Base-by-base conservation (phyloP, 2,113 vertebrate genomes). In the Trematocara marginatum region DNA sequence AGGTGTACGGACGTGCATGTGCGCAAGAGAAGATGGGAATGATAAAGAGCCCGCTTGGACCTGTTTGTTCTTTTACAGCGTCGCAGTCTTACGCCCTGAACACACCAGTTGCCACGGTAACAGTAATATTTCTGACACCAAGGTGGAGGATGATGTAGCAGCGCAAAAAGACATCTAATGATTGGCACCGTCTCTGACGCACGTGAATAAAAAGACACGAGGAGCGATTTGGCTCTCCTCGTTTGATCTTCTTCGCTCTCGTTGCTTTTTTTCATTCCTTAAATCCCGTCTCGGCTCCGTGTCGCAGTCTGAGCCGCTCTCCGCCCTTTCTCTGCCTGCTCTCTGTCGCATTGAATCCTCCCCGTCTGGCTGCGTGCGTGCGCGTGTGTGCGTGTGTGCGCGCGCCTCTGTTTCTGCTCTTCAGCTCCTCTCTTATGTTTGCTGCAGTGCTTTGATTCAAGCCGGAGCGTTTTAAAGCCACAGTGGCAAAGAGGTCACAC, bases 271-370 rank as follows among this genome's bases (percentile, higher is more conserved):
- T 84, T 3, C 76, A 82, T 82, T 86, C 87, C 84, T 91, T 82
- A 84, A 87, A 80, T 88, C 78, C 88, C 52, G 90, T 81, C 84
- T 85, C 31, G 18, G 87, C 74, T 90, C 1, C 10, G 66, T 86
- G 89, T 88, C 71, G 85, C 86, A 91, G 82, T 79, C 82, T 81
- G 89, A 84, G 85, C 81, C 7, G 47, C 83, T 84, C 59, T 81
- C 59, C 79, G 78, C 69, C 83, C 74, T 9, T 64, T 47, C 81
- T 86, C 78, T 31, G 80, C 51, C 56, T 6, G 57, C 82, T 89
- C 66, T 90, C 83, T 93, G 91, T 92, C 87, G 85, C 90, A 90
- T 38, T 86, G 89, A 91, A 88, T 92, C 71, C 91, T 92, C 88
- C 45, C 83, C 5, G 69, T 88, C 74, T 81, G 78, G 10, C 56